These are phyloP conservation scores for Muntiacus muntjak DNA, from an alignment of 2,113 vertebrate species.

Conservation along the genomic window DNA sequence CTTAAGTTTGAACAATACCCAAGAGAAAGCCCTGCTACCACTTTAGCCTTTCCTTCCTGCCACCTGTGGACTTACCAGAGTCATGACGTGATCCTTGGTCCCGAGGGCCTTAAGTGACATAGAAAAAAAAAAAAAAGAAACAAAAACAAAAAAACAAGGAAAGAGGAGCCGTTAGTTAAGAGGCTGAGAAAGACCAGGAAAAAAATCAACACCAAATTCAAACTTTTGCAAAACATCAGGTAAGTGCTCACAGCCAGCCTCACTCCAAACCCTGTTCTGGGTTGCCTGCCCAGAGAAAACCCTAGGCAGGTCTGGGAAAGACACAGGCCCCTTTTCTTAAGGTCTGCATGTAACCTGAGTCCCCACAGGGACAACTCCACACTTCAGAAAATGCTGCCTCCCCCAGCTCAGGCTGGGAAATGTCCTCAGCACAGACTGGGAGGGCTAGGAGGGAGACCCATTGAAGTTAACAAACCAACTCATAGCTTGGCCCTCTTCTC, in stretches of 20 bases:
- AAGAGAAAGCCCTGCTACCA: neutral
- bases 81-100: slow-evolving; percentile 85
- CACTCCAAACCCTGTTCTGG: slow-evolving; percentile 67
- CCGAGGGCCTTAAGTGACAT: slow-evolving; percentile 84
- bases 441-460: slow-evolving; percentile 3
- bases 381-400: slow-evolving; percentile 62
- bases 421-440: slow-evolving; percentile 64
- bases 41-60: neutral
- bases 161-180: slow-evolving; percentile 51
- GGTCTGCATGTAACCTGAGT: slow-evolving; percentile 50
- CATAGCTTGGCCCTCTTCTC: slow-evolving; percentile 65
- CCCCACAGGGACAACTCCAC: slow-evolving; percentile 60
- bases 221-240: slow-evolving; percentile 28
- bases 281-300: slow-evolving; percentile 58
- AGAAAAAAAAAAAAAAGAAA: neutral
- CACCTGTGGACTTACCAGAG: slow-evolving; percentile 77
- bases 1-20: neutral
- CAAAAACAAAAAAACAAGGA: slow-evolving; percentile 62
- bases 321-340: slow-evolving; percentile 42
- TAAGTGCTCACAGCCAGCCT: slow-evolving; percentile 65
- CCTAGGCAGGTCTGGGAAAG: slow-evolving; percentile 38
- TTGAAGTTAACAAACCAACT: slow-evolving; percentile 66
- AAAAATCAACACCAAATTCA: slow-evolving; percentile 54
- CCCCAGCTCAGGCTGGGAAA: slow-evolving; percentile 64
- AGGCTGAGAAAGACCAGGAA: neutral